Conservation (phyloP, 2,113 vertebrate genomes). For the Mus spicilegus region DNA sequence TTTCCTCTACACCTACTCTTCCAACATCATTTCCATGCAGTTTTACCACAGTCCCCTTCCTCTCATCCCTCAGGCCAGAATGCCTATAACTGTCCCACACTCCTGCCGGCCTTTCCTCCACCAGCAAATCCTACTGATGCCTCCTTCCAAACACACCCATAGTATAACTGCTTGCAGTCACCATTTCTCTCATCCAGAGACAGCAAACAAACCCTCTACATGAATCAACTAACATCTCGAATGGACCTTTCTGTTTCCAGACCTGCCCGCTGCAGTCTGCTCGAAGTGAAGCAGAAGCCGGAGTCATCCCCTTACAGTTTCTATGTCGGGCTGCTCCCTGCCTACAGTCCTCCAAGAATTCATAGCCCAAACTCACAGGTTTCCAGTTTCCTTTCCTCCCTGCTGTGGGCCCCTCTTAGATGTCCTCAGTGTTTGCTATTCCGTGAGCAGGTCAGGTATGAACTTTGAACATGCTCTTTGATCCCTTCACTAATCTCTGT, state of each 20-base stretch:
- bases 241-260: background rate
- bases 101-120: background rate
- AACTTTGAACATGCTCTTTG: background rate
- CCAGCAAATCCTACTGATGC: background rate
- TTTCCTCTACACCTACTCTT: background rate
- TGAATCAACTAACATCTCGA: background rate
- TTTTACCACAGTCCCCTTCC: background rate
- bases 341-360: background rate
- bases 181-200: too few species aligned
- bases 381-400: background rate
- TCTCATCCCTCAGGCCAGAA: background rate
- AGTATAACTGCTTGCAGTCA: background rate
- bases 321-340: background rate
- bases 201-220: background rate
- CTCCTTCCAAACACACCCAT: background rate
- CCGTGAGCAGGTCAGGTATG: background rate
- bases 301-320: background rate
- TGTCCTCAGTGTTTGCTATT: background rate
- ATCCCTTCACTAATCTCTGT: background rate
- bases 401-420: too few species aligned
- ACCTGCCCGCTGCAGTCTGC: background rate
- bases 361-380: background rate
- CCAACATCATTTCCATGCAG: background rate
- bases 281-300: background rate
- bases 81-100: background rate